Evolutionary conservation across 2,113 vertebrate species (phyloP).

Genomic region (Litocranius walleri): DNA sequence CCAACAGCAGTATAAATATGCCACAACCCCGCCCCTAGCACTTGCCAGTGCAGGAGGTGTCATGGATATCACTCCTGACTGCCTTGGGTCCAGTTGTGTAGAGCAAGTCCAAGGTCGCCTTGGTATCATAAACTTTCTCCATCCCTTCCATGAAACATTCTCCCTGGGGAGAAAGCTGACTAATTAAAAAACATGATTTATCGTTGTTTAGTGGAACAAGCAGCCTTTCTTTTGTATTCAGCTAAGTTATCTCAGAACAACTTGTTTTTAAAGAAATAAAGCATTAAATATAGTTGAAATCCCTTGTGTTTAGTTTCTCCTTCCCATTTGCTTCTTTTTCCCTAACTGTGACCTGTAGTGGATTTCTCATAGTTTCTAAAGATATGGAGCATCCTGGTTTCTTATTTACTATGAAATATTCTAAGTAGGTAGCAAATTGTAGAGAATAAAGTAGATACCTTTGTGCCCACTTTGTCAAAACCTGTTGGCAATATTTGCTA

Average conservation of each 20-base stretch:
- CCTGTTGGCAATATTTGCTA: neutral
- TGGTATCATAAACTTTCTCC: neutral
- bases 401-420: neutral
- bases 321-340: neutral
- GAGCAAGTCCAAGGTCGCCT: neutral
- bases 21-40: neutral
- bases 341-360: neutral
- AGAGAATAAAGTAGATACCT: neutral
- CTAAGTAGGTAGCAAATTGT: neutral
- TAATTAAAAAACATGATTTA: neutral
- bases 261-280: slow-evolving; percentile 13
- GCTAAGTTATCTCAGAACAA: neutral
- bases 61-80: accelerated
- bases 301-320: neutral
- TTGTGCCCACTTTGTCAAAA: neutral
- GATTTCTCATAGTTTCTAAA: neutral
- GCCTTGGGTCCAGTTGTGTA: neutral
- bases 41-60: accelerated
- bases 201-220: neutral
- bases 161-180: neutral
- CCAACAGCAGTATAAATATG: neutral
- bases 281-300: neutral
- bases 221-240: slow-evolving; percentile 9
- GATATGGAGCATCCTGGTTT: neutral
- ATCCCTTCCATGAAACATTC: neutral